Base-by-base conservation (phyloP, 2,888 invertebrate genomes). In the Odontothrips loti region DNA sequence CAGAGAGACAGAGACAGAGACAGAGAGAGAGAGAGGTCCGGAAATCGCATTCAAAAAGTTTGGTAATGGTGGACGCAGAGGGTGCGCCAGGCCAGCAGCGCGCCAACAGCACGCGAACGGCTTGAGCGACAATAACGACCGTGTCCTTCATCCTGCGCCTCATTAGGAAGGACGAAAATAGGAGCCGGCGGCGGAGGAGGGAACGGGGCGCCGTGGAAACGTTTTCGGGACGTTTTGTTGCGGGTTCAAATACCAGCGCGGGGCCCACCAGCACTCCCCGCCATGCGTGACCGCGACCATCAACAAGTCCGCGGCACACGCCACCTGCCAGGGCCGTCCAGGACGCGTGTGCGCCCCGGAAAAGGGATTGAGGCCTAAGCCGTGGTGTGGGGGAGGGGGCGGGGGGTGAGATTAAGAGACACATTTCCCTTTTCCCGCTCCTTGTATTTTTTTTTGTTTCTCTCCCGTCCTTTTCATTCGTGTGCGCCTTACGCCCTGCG, bases 21-120 rank as follows among this genome's bases (percentile, higher is more conserved):
- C 4, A 51, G 51, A 51, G 51, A 51, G 51, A 51, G 51, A 51
- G 51, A 51, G 51, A 51, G 51, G 27, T 27, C 68, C 27, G 68
- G 68, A 75, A 75, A 75, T 75, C 68, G 27, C 68, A 75, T 75
- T 27, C 27, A 15, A 75, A 75, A 75, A 75, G 68, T 75, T 75
- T 23, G 23, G 68, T 75, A 4, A 23, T 10, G 68, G 58, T 20
- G 34, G 34, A 58, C 17, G 58, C 58, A 43, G 58, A 51, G 17
- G 58, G 58, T 1, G 58, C 15, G 58, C 20, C 17, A 20, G 3
- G 51, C n/a, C 6, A 43, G 6, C 34, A 2, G 34, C 34, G 3
- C 34, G 34, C 34, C 34, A 43, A 43, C 34, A 43, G 34, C 34
- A 6, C 34, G 3, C 34, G 6, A 43, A 43, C 34, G 34, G 34